Percentiles rank a stretch among this genome's conserved stretches.
Conservation (phyloP, 2,113 vertebrate species). For the Chlorocebus sabaeus region DNA sequence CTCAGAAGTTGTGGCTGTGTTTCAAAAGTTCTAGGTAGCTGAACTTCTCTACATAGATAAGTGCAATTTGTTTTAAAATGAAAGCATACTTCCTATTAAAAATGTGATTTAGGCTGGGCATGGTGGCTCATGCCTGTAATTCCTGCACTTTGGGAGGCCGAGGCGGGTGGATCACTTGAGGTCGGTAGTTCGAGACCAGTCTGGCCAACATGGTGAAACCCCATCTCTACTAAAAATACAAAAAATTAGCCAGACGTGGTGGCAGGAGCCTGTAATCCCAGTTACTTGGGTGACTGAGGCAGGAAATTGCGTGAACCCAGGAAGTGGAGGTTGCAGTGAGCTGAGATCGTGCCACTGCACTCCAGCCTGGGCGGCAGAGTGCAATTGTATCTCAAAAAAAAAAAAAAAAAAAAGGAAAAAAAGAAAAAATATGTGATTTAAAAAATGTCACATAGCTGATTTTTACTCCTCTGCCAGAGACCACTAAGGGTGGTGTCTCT, state of each 20-base stretch:
- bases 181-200: no score
- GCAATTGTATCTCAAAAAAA: background rate
- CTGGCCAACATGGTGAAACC: no score
- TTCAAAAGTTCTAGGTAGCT: constrained; percentile 29
- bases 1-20: background rate
- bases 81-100: background rate
- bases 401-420: background rate
- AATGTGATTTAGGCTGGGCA: background rate
- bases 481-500: background rate
- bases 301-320: no score
- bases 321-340: no score
- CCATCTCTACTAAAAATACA: no score
- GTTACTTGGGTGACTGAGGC: no score
- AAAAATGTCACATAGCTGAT: background rate
- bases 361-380: no score
- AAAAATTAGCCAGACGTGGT: no score
- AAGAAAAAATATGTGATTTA: background rate
- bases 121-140: background rate
- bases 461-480: constrained; percentile 26
- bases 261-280: no score
- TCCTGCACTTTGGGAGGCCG: no score
- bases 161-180: no score
- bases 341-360: no score
- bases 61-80: constrained; percentile 43
- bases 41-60: background rate